Evolutionary conservation across 2,888 invertebrate species (phyloP), one percentile per base, ranked within the genome.

Genomic region (Drosophila paranaensis): DNA sequence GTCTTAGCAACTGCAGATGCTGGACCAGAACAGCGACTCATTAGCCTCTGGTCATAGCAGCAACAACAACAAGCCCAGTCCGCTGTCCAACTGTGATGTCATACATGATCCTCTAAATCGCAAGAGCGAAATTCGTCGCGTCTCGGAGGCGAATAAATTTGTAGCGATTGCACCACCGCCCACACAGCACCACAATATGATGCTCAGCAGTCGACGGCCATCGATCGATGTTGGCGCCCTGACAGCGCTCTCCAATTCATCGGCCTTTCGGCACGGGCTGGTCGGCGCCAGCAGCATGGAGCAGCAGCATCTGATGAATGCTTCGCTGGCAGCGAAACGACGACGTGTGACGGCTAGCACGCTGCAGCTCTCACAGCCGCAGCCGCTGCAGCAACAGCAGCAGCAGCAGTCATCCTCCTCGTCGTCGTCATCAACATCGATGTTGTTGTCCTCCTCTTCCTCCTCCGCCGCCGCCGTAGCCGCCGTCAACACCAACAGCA

Each of bases 81-180:
- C 90, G 77, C 88, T 90, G 88, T 91, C 92, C 86, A 93, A 92
- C 93, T 93, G 93, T 93, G 93, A 93, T 93, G 92, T 91, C 69
- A 83, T 88, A 90, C 91, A 91, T 85, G 91, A 91, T 81, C 89
- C 89, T 61, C 71, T 89, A 56, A 91, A 92, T 84, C 91, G 92
- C 62, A 93, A 93, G 74, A 90, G 86, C 62, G 94, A 94, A 87
- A 94, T 94, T 48, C 91, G 94, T 66, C 92, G 94, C 69, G 91
- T 94, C 70, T 94, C 94, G 10, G 94, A 94, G 75, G 72, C 77
- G 69, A 42, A 46, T 14, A 90, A 91, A 60, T 87, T 89, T 42
- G 75, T 82, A 35, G 74, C 84, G 16, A 84, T 82, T 13, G 71
- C 79, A 68, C 74, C 89, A 66, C 81, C 87, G 65, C 60, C 74